Evolutionary conservation across 2,888 invertebrate species (phyloP), one percentile per base, ranked within the genome.

Genomic region (Unio delphinus): DNA sequence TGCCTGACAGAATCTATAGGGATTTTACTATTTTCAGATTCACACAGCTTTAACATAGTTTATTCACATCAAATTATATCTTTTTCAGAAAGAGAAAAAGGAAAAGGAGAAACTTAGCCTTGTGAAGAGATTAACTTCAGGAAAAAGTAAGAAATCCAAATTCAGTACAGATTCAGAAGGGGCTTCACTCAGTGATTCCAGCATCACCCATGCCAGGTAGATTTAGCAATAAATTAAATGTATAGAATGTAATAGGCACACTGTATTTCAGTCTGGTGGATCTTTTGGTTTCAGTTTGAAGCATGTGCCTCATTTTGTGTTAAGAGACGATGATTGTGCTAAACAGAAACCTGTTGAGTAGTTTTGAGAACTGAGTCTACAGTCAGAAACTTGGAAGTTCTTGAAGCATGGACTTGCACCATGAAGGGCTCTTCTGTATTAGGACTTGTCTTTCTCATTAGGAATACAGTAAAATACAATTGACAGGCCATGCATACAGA

Each of bases 91-190:
- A 65, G 79, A 83, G 65, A 84, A 82, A 62, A 80, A 75, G 61
- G 81, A 82, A 15, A 80, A 79, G 60, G 80, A 82, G 28, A 79
- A 78, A 60, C 64, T 79, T 15, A 80, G 81, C 62, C 91, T 96
- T 34, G 96, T 96, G 94, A 94, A 95, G 86, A 93, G 96, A 2
- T 90, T 96, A 75, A 94, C 71, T 20, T 79, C 96, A 0, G 92
- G 92, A 11, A 92, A 93, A 66, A 76, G 83, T 63, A 85, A 86
- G 69, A 88, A 88, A 70, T 83, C 85, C n/a, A 88, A 87, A 64
- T 83, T 79, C 55, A 77, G 79, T 28, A 77, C 77, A 26, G 74
- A 76, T 17, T 67, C 69, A 3, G 80, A 80, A 11, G 59, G 67
- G 20, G 73, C 73, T 5, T 70, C 72, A 15, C 65, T 65, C 18